These are phyloP conservation scores for Trachythela sp. DNA, from an alignment of 64 coral and sea anemone species.

Conservation along the genomic window DNA sequence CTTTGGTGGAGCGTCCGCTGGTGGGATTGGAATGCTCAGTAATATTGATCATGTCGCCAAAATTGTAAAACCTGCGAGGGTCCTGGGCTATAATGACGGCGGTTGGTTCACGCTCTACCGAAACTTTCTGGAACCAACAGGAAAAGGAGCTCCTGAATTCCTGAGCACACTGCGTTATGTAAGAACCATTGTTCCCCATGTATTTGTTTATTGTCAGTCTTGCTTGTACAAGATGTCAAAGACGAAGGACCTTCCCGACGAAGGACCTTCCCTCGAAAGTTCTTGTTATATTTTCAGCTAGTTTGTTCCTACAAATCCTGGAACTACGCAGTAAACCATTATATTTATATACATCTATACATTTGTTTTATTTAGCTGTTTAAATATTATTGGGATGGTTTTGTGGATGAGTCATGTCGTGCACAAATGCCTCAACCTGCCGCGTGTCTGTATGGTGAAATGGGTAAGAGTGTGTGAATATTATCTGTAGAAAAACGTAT, in stretches of 20 bases:
- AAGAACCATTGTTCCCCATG: slow-evolving; percentile 21
- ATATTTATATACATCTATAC: no score
- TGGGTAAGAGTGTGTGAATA: slow-evolving; percentile 49
- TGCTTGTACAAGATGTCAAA: no score
- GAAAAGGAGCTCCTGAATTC: slow-evolving; percentile 64
- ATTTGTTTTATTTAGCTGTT: slow-evolving; percentile 61
- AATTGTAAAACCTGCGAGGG: slow-evolving; percentile 66
- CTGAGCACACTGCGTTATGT: slow-evolving; percentile 68
- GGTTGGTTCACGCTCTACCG: slow-evolving; percentile 95
- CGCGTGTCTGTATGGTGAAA: slow-evolving; percentile 87
- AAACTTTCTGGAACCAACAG: slow-evolving; percentile 77
- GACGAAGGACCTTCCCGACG: no score
- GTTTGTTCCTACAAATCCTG: no score
- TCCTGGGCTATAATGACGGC: slow-evolving; percentile 88
- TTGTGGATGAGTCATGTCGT: slow-evolving; percentile 89
- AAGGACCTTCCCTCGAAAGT: no score
- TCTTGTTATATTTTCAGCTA: no score
- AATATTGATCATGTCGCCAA: slow-evolving; percentile 85
- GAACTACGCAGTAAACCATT: no score
- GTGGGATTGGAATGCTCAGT: slow-evolving; percentile 88
- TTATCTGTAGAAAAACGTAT: background rate
- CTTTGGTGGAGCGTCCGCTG: slow-evolving; percentile 91
- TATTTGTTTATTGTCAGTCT: no score
- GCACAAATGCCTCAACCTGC: slow-evolving; percentile 88
- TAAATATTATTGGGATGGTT: slow-evolving; percentile 70